Conservation (phyloP, 2,888 invertebrate genomes). For the Polymixis lichenea region DNA sequence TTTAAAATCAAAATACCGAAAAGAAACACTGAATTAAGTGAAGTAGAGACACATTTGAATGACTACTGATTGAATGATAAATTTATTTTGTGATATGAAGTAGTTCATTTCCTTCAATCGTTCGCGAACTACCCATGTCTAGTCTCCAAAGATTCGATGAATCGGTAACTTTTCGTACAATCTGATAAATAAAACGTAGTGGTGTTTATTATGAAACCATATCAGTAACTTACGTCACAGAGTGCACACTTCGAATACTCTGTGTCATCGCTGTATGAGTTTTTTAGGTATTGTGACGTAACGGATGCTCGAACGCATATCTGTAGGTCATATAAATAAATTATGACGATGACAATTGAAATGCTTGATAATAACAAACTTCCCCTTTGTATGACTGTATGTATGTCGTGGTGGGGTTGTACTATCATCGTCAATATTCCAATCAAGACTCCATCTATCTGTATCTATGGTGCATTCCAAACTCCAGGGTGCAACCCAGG, state of each 20-base stretch:
- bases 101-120: too few species aligned
- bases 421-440: not conserved
- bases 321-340: constrained; percentile 27
- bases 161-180: not conserved
- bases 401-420: not conserved
- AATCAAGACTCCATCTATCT: not conserved
- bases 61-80: too few species aligned
- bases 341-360: not conserved
- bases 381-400: not conserved
- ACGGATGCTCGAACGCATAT: constrained; percentile 4
- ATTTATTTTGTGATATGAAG: too few species aligned
- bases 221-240: constrained; percentile 13
- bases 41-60: too few species aligned
- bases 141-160: not conserved
- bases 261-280: constrained; percentile 35
- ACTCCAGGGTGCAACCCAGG: not conserved
- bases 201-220: constrained; percentile 25
- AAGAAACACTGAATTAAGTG: too few species aligned
- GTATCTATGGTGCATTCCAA: not conserved
- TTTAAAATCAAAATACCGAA: too few species aligned
- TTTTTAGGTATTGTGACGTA: constrained; percentile 35
- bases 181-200: constrained; percentile 10
- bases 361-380: constrained; percentile 19
- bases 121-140: too few species aligned
- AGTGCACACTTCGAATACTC: constrained; percentile 18